Evolutionary conservation across 2,113 vertebrate genomes (phyloP), one percentile per base, ranked within the genome.

Genomic region (Connochaetes taurinus): DNA sequence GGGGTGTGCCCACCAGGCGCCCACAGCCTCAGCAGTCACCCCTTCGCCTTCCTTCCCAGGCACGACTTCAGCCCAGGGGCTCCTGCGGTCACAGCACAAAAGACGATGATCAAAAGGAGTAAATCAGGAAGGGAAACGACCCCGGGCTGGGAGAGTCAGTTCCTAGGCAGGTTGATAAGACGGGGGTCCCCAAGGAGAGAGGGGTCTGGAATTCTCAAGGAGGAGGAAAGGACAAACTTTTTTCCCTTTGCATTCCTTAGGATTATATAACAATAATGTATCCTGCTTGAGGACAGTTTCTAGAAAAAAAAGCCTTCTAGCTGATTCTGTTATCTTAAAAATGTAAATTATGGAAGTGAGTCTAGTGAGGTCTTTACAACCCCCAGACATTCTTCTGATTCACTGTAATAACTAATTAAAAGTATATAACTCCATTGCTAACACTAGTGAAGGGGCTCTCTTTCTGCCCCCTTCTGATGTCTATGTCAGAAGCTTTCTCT

Each of bases 61-160:
- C 33, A 16, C 13, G 16, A 19, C 36, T 29, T 40, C 47, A 21
- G 82, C 11, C 67, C 16, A 8, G 13, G 25, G 17, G 33, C 29
- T 40, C 14, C 17, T 31, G 9, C 1, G 6, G 12, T 12, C 83
- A 31, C 9, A 23, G 53, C 40, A 45, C 43, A 7, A 33, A 16
- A 57, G 15, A 43, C 4, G 9, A 15, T 0, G 4, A 5, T 36
- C 17, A 17, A 50, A 23, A 40, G 19, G 36, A 23, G 36, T 6
- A 3, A 71, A 40, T 40, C 36, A 12, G 36, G 67, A 40, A 25
- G 67, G 36, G 19, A 6, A 40, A 6, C 1, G 5, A 23, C 67
- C 19, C 64, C 1, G 0, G n/a, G 10, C 67, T 40, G 36, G 9
- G 10, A 40, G 67, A 40, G 36, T 1, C 67, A 40, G 0, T 23